Base-by-base conservation (phyloP, 2,113 vertebrate species). In the Gymnogyps californianus region DNA sequence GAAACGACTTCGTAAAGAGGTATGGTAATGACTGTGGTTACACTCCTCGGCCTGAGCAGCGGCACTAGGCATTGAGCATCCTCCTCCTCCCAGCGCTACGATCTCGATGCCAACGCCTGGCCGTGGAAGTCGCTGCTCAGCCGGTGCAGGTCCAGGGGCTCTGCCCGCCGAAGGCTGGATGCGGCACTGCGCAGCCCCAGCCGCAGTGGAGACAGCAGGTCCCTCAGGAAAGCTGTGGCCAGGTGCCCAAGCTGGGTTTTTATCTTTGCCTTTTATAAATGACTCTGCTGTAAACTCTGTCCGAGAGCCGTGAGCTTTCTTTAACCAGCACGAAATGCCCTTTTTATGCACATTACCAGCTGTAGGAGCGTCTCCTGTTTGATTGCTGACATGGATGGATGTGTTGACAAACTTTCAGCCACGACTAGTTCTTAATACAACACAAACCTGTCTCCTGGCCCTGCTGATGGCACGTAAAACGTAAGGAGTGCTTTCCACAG, bases 261-360 rank as follows among this genome's bases (percentile, higher is more conserved):
- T 32, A 29, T 20, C 74, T 61, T 36, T 67, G 34, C 66, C 72
- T 42, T 52, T n/a, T 19, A 32, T 13, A 65, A 58, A 29, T 6
- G 16, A 19, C 16, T 46, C 44, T 21, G 26, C 85, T 66, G 32
- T 74, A 61, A 22, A 16, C 46, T 24, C 62, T 9, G 22, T 31
- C 65, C 7, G 2, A 42, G 66, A 74, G 21, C 80, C 7, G 46
- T 7, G 31, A 42, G 59, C 55, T 57, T 28, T 40, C 79, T 22
- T 20, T 12, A 67, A 13, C 44, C 80, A 55, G n/a, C 52, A 59
- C 5, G 1, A 31, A 67, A n/a, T 16, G 47, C 40, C 81, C 61
- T n/a, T 29, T 44, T n/a, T 3, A 7, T 6, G 16, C 25, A 2
- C 26, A 0, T 11, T 34, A 16, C n/a, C 36, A 49, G 58, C 87